These are phyloP conservation scores for Frankliniella fusca DNA, from an alignment of 2,888 invertebrate species.

Conservation along the genomic window DNA sequence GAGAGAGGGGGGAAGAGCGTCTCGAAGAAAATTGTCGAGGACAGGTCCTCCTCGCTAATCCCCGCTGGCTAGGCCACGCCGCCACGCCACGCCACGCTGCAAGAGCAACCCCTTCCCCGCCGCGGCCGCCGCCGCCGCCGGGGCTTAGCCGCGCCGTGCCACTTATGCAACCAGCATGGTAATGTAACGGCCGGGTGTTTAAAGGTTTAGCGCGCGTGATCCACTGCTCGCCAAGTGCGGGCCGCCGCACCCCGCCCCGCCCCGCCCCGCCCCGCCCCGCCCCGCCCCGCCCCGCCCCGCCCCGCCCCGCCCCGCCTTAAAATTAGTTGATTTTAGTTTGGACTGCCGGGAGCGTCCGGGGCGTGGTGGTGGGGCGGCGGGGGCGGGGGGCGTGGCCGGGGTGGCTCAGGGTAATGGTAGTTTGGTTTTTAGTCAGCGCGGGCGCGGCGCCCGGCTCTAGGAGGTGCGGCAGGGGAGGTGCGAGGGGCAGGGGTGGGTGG, in stretches of 20 bases:
- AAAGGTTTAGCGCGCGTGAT: slow-evolving; percentile 26
- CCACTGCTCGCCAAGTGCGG: slow-evolving; percentile 1
- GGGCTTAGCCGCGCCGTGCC: slow-evolving; percentile 7
- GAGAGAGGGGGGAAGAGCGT: neutral
- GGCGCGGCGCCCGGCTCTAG: neutral
- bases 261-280: neutral
- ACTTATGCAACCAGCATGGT: slow-evolving; percentile 26
- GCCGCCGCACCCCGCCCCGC: neutral
- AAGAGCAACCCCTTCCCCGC: neutral
- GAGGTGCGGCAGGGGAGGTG: neutral
- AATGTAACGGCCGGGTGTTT: slow-evolving; percentile 22
- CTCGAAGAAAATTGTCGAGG: slow-evolving; percentile 21
- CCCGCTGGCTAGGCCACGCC: neutral
- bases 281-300: neutral
- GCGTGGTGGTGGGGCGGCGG: neutral
- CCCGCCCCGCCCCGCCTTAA: slow-evolving; percentile 4
- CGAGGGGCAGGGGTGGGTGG: too few species aligned
- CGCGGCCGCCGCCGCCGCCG: neutral
- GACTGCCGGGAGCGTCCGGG: neutral
- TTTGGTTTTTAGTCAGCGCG: slow-evolving; percentile 5
- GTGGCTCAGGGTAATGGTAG: slow-evolving; percentile 21
- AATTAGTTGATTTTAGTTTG: slow-evolving; percentile 27
- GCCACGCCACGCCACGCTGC: neutral
- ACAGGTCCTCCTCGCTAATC: neutral
- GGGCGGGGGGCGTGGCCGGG: neutral